A percentile compares a stretch with the other conserved stretches of the same genome.
phyloP scores from a whole-genome alignment of 2,797 vertebrate species.

The Cirrhinus mrigala region DNA sequence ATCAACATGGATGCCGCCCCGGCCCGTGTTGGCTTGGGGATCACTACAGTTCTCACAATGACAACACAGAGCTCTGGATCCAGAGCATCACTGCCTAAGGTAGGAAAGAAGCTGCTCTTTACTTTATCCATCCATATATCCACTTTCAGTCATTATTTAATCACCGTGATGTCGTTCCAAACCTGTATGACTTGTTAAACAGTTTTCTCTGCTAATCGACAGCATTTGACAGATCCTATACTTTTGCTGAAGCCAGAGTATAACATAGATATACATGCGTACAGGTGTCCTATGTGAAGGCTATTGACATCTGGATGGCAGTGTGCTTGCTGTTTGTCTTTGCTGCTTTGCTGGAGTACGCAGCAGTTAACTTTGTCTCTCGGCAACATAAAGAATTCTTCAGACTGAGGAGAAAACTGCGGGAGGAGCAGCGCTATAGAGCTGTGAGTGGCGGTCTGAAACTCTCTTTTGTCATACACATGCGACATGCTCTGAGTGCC shows the following conservation, averaged over 20 bases:
- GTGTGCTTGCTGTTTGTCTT: constrained; percentile 95
- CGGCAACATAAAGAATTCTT: constrained; percentile 96
- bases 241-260: background rate
- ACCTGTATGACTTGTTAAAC: background rate
- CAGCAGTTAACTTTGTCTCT: constrained; percentile 94
- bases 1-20: constrained; percentile 97
- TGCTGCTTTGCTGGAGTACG: constrained; percentile 91
- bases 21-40: constrained; percentile 91
- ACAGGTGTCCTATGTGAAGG: constrained; percentile 96
- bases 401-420: constrained; percentile 84
- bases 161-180: background rate
- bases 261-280: constrained; percentile 17
- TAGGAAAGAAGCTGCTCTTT: constrained; percentile 60
- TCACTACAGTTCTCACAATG: constrained; percentile 97
- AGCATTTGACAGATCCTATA: background rate
- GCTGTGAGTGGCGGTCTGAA: constrained; percentile 79
- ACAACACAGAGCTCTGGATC: constrained; percentile 96
- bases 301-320: constrained; percentile 98
- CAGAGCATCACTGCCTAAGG: constrained; percentile 94
- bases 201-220: background rate
- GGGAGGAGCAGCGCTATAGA: constrained; percentile 79
- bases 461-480: constrained; percentile 57
- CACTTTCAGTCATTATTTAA: background rate
- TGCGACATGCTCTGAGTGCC: background rate
- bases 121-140: constrained; percentile 18